phyloP scores from a whole-genome alignment of 2,888 invertebrate genomes.

The Archaeoteleia sp. region DNA sequence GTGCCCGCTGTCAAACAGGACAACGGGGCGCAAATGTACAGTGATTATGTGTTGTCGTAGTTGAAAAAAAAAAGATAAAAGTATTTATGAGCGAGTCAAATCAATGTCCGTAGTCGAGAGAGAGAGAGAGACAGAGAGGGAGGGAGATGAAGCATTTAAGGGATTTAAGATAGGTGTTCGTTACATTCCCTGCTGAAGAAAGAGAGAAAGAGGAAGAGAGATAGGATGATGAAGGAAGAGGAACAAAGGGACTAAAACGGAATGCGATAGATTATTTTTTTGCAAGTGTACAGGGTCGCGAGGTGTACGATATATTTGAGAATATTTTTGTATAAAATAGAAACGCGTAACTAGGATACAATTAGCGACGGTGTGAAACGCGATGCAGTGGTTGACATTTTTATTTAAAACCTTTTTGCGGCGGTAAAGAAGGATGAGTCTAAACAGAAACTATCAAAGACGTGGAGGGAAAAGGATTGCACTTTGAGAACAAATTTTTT shows the following conservation, averaged over 20 bases:
- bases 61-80: slow-evolving; percentile 26
- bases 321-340: slow-evolving; percentile 67
- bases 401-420: slow-evolving; percentile 23
- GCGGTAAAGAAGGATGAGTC: not conserved
- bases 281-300: slow-evolving; percentile 61
- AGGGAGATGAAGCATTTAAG: slow-evolving; percentile 36
- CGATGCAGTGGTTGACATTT: slow-evolving; percentile 21
- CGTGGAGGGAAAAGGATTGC: too few relatives aligned
- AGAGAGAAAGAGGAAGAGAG: slow-evolving; percentile 23
- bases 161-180: slow-evolving; percentile 54
- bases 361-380: slow-evolving; percentile 16
- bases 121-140: too few relatives aligned
- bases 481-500: too few relatives aligned
- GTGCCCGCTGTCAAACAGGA: too few relatives aligned
- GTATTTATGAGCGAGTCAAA: slow-evolving; percentile 42
- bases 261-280: slow-evolving; percentile 59
- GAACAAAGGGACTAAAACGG: slow-evolving; percentile 23
- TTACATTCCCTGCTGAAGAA: slow-evolving; percentile 56
- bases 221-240: slow-evolving; percentile 21
- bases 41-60: slow-evolving; percentile 53
- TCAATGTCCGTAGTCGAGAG: slow-evolving; percentile 19
- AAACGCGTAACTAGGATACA: slow-evolving; percentile 38
- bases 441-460: too few relatives aligned
- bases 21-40: slow-evolving; percentile 42
- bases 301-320: slow-evolving; percentile 70